Conservation (phyloP, 2,113 vertebrate genomes). For the Notechis scutatus region DNA sequence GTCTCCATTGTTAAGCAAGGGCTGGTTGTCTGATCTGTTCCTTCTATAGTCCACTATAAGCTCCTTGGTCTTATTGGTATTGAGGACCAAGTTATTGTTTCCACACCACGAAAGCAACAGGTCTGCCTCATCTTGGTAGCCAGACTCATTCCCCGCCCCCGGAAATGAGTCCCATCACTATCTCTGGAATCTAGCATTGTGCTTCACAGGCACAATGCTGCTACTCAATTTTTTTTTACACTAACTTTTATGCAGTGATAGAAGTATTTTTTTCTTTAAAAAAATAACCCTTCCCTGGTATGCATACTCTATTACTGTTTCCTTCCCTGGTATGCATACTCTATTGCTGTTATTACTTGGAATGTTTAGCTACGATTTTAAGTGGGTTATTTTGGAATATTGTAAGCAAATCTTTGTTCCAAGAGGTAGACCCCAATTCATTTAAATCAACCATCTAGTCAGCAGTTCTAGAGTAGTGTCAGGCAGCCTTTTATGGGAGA, state of each 20-base stretch:
- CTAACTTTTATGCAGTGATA: neutral
- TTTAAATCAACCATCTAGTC: neutral
- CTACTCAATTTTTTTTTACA: neutral
- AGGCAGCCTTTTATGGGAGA: neutral
- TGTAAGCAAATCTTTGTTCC: neutral
- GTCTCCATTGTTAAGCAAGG: too few species aligned
- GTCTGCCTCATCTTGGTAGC: too few species aligned
- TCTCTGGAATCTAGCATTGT: neutral
- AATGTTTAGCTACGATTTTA: neutral
- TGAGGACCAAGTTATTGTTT: too few species aligned
- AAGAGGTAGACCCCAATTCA: neutral
- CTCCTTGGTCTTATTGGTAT: too few species aligned
- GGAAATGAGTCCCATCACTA: too few species aligned
- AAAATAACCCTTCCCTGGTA: neutral
- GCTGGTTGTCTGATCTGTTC: too few species aligned
- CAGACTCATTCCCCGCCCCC: too few species aligned
- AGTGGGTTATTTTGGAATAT: neutral
- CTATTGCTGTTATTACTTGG: neutral
- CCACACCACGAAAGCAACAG: too few species aligned
- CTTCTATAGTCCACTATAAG: too few species aligned
- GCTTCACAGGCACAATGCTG: neutral
- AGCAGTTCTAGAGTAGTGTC: neutral
- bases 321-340: too few species aligned
- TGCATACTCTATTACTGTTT: too few species aligned
- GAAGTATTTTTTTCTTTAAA: neutral